Evolutionary conservation across 2,888 invertebrate species (phyloP).

Genomic region (Therioaphis trifolii): DNA sequence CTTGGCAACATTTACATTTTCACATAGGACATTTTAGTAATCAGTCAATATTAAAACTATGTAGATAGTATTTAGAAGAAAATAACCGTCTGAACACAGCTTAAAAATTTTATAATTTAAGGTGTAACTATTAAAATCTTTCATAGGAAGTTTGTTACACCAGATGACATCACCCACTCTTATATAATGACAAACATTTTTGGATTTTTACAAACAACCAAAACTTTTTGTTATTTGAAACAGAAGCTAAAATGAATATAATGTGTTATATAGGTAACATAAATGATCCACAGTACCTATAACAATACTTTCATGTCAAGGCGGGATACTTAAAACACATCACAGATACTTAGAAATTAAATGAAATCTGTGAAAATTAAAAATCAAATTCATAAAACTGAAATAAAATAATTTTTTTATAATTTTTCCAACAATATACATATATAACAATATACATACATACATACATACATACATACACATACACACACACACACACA

Average conservation of each 20-base stretch:
- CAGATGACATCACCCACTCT: not conserved
- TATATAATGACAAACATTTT: not conserved
- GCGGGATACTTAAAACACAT: not conserved
- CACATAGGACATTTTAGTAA: not conserved
- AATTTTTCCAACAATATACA: conserved; percentile 14
- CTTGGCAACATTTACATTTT: not conserved
- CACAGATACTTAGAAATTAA: not conserved
- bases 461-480: too few relatives aligned
- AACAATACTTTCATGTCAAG: not conserved
- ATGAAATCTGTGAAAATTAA: not conserved
- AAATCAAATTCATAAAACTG: not conserved
- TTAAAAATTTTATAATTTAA: not conserved
- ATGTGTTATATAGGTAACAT: not conserved
- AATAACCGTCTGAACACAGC: not conserved
- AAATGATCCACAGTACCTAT: conserved; percentile 4
- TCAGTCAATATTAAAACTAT: not conserved
- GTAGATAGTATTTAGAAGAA: too few relatives aligned
- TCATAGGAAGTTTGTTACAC: not conserved
- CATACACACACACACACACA: too few relatives aligned
- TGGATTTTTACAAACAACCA: not conserved
- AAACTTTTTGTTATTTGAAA: not conserved
- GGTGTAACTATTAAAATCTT: not conserved
- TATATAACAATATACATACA: conserved; percentile 5
- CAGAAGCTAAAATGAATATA: not conserved
- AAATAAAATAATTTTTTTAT: not conserved